A percentile compares a stretch with the other conserved stretches of the same genome.
Conservation (phyloP, 2,113 vertebrate genomes). For the Irena cyanogastra region DNA sequence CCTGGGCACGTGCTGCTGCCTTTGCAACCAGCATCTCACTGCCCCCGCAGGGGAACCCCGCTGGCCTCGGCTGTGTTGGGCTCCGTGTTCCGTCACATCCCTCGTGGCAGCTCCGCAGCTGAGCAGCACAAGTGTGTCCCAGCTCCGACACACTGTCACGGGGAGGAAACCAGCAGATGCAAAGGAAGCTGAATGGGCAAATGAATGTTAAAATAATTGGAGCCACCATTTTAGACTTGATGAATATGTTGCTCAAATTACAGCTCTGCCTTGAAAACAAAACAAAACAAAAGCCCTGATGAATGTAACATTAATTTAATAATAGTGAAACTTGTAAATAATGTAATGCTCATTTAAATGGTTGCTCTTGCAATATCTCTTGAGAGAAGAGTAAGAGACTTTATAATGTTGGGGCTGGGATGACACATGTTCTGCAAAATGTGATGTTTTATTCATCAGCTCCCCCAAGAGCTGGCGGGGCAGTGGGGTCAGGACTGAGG, state of each 20-base stretch:
- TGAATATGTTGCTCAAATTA: conserved; percentile 65
- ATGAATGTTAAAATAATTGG: conserved; percentile 66
- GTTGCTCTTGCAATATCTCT: conserved; percentile 37
- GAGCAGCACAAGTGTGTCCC: neutral
- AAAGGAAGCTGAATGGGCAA: conserved; percentile 59
- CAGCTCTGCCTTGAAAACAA: conserved; percentile 55
- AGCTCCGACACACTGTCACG: neutral
- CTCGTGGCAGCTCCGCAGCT: neutral
- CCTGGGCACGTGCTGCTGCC: neutral
- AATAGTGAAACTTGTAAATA: conserved; percentile 66
- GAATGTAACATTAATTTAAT: conserved; percentile 64
- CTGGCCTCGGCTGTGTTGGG: rapidly evolving
- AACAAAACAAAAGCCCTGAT: conserved; percentile 45
- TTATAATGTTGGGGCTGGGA: conserved; percentile 3
- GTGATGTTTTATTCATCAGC: conserved; percentile 9
- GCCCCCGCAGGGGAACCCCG: rapidly evolving
- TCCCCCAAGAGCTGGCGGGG: neutral
- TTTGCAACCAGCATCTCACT: neutral
- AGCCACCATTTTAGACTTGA: conserved; percentile 58
- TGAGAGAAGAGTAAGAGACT: conserved; percentile 6
- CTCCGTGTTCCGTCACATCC: neutral
- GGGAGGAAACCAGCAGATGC: conserved; percentile 55
- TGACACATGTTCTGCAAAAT: neutral
- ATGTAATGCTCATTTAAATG: conserved; percentile 52
- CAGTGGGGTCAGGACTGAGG: neutral